Percentiles rank a stretch among this genome's conserved stretches.
Conservation (phyloP, 2,888 invertebrate genomes). For the Neoitamus cyanurus region DNA sequence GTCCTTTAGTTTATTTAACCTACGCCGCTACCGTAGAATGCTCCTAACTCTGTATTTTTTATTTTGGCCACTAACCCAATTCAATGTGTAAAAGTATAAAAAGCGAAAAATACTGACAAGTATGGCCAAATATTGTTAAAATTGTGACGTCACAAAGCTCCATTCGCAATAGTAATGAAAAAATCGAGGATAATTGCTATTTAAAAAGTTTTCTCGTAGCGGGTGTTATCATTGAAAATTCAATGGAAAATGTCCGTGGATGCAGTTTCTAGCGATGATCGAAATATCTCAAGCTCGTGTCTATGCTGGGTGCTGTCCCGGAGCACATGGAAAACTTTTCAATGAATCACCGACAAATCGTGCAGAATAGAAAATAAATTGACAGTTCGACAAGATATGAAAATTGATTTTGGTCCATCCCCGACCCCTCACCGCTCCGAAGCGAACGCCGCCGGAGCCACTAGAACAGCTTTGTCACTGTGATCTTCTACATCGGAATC, state of each 20-base stretch:
- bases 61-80: no score
- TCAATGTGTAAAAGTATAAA: no score
- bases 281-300: background rate
- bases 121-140: no score
- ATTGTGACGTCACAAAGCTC: no score
- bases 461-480: background rate
- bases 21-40: no score
- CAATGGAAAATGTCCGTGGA: background rate
- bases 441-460: background rate
- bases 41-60: no score
- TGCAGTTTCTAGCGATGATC: background rate
- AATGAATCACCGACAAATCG: conserved; percentile 16
- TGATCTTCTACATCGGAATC: background rate
- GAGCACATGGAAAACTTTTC: background rate
- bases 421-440: background rate
- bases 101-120: no score
- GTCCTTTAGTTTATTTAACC: no score
- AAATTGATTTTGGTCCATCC: conserved; percentile 16
- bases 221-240: background rate
- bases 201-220: no score
- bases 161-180: no score
- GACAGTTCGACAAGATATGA: conserved; percentile 42
- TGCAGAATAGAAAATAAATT: conserved; percentile 26
- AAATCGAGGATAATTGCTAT: no score
- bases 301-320: background rate